Evolutionary conservation across 2,888 invertebrate genomes (phyloP), one percentile per base, ranked within the genome.

Genomic region (Catocala sponsa): DNA sequence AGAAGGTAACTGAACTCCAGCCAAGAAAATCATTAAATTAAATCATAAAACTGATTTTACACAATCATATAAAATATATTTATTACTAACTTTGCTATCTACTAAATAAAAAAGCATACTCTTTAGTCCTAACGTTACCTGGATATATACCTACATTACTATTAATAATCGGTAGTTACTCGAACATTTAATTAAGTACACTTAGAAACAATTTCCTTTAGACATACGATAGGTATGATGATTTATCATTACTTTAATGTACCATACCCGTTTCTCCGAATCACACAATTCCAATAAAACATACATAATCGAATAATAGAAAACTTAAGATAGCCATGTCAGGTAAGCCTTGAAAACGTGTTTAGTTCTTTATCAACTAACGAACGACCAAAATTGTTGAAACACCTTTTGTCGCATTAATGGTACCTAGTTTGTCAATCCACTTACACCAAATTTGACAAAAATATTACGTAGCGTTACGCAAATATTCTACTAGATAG

Each of bases 331-430:
- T 47, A 42, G 70, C 60, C 47, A 66, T 59, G 61, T 57, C 25
- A 65, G 57, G 64, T 62, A 70, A 80, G 72, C 80, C 80, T 86
- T 80, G 79, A 77, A 79, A 81, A 82, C 79, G 61, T 73, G 81
- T 79, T 75, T 80, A 70, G 78, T 76, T 76, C 79, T 70, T 74
- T 70, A 75, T 73, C 63, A 67, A 42, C 56, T 43, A 44, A 57
- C 68, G 55, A 68, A 72, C 54, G 56, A 51, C 70, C 59, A 66
- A 68, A 62, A 70, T 65, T 73, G 47, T 58, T 60, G 44, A 66
- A 74, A 67, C 58, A 62, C 62, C 35, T 70, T 63, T 62, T 67
- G 49, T 63, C 54, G 60, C 59, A 62, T 38, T 47, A 56, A 13
- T 71, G 56, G 25, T 25, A 15, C 15, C 53, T 64, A 66, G 74